These are phyloP conservation scores for Falcunculus frontatus DNA, from an alignment of 2,113 vertebrate species.

Conservation along the genomic window DNA sequence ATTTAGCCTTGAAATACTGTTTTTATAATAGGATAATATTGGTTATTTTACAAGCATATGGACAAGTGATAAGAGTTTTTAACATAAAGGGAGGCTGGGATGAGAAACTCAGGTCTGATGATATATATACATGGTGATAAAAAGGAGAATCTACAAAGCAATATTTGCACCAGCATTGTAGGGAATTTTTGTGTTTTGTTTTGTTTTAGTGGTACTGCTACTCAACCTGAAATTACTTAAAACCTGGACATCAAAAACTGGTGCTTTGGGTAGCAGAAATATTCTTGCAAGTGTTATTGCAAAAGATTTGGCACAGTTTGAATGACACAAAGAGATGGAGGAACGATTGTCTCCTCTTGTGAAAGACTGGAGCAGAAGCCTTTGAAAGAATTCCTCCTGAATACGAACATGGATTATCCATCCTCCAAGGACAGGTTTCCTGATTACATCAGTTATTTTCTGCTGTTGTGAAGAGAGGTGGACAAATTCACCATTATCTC, in stretches of 20 bases:
- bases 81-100: background rate
- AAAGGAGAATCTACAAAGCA: background rate
- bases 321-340: background rate
- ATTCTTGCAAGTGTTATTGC: too few relatives aligned
- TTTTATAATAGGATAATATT: background rate
- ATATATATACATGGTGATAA: background rate
- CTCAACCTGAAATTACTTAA: background rate
- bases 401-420: accelerated
- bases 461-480: background rate
- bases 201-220: background rate
- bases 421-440: background rate
- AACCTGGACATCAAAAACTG: background rate
- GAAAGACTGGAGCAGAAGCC: background rate
- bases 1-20: background rate
- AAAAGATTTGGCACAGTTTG: background rate
- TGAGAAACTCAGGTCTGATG: background rate
- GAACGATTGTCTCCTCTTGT: background rate
- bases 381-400: background rate
- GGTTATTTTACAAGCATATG: background rate
- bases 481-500: background rate
- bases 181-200: background rate
- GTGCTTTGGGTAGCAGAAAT: background rate
- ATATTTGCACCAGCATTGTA: background rate
- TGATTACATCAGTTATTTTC: background rate
- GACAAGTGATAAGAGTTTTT: background rate